phyloP scores from a whole-genome alignment of 2,888 invertebrate species.

The Noctua pronuba region DNA sequence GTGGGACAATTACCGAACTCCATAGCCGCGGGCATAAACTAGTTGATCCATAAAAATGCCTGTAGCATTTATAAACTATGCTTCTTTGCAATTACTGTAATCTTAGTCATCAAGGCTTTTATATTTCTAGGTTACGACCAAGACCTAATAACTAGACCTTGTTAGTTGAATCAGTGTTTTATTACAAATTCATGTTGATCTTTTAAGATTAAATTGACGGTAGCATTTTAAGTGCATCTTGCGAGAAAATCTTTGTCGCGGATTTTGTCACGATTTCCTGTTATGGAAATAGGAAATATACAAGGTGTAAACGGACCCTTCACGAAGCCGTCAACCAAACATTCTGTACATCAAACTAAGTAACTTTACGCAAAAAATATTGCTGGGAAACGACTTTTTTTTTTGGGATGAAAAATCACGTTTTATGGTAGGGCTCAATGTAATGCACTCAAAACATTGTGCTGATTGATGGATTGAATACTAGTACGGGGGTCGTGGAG shows the following conservation, averaged over 20 bases:
- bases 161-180: slow-evolving; percentile 36
- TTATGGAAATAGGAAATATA: neutral
- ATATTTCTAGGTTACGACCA: slow-evolving; percentile 54
- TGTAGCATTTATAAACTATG: neutral
- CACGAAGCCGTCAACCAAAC: too few species aligned
- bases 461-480: too few species aligned
- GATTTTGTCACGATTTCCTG: neutral
- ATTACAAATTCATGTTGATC: slow-evolving; percentile 54
- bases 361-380: too few species aligned
- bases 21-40: too few species aligned
- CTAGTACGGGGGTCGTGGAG: too few species aligned
- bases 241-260: neutral
- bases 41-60: neutral
- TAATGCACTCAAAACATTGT: too few species aligned
- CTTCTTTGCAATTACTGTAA: slow-evolving; percentile 40
- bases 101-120: slow-evolving; percentile 32
- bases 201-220: slow-evolving; percentile 21
- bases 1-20: too few species aligned
- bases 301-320: too few species aligned
- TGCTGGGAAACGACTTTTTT: too few species aligned
- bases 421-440: too few species aligned
- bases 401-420: too few species aligned
- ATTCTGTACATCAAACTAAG: too few species aligned
- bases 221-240: neutral
- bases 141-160: slow-evolving; percentile 49